Percentiles rank a stretch among this genome's conserved stretches.
Evolutionary conservation across 2,888 invertebrate species (phyloP).

Genomic region (Diloba caeruleocephala): DNA sequence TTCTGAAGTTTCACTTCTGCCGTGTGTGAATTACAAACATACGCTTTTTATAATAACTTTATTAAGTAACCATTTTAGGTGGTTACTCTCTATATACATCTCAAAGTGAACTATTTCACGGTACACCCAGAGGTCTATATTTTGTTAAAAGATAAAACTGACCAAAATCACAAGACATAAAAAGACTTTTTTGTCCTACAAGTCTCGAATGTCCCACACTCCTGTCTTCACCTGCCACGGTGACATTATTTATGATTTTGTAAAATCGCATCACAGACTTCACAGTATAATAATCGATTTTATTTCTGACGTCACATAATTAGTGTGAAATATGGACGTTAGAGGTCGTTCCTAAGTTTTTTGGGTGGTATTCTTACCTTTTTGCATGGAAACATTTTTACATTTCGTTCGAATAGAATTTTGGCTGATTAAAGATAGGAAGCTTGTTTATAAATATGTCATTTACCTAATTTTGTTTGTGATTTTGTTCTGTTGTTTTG

Average conservation of each 20-base stretch:
- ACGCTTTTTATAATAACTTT: too few species aligned
- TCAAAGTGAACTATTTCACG: conserved; percentile 80
- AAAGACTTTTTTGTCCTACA: conserved; percentile 74
- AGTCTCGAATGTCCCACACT: conserved; percentile 54
- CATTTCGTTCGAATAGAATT: conserved; percentile 23
- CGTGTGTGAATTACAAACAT: too few species aligned
- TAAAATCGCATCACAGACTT: conserved; percentile 58
- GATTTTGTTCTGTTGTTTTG: not conserved
- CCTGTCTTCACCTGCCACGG: conserved; percentile 83
- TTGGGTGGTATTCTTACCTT: conserved; percentile 31
- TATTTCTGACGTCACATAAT: conserved; percentile 81
- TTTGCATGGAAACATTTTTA: conserved; percentile 1
- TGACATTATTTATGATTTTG: conserved; percentile 82
- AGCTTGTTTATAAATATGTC: conserved; percentile 21
- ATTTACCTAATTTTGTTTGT: too few species aligned
- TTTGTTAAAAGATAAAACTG: conserved; percentile 84
- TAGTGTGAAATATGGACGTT: conserved; percentile 82
- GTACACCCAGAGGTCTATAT: conserved; percentile 76
- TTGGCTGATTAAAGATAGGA: conserved; percentile 30
- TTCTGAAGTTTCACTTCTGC: too few species aligned
- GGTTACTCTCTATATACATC: conserved; percentile 61
- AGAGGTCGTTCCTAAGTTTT: conserved; percentile 56
- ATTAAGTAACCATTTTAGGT: not conserved
- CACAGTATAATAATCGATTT: conserved; percentile 80
- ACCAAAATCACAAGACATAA: conserved; percentile 86